Base-by-base conservation (phyloP, 1,140 invertebrate species). In the Globodera rostochiensis region DNA sequence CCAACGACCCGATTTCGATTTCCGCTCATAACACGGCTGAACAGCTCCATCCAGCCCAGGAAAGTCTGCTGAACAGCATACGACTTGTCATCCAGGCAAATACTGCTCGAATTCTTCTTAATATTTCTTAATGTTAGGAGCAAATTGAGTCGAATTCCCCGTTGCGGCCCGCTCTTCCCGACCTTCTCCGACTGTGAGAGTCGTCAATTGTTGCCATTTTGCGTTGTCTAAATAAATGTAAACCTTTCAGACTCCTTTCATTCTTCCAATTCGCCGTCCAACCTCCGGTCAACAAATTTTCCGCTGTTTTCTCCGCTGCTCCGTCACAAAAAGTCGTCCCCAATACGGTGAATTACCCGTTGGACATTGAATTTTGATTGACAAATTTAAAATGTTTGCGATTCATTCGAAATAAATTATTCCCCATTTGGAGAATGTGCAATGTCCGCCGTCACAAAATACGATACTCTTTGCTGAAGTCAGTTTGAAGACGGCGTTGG, bases 401-500 rank as follows among this genome's bases (percentile, higher is more conserved):
- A 36, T 36, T 36, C 36, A 36, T 36, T 36, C 36, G 25, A 25
- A 75, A 73, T 7, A 75, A 47, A 67, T 66, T 1, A 75, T 36
- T 75, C 4, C 11, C 7, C 45, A 74, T 77, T 80, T 79, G 45
- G 11, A 25, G 25, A 80, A 84, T 69, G 67, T 73, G 57, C 76
- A 85, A 15, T 87, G 77, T 73, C 80, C 85, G 6, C 80, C 82
- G 25, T 53, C 79, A 11, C 83, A 85, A 53, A 81, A 86, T 76
- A 70, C 88, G n/a, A 84, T 88, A 79, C 69, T 86, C 6, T 89
- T 89, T 77, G 86, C 86, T 4, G 88, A 89, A 76, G 60, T 81
- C 11, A 84, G 88, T 15, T 80, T 89, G 66, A 75, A 83, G 75
- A 85, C 78, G 21, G 50, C 82, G 21, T 80, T 90, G 13, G 88